Base-by-base conservation (phyloP, 2,113 vertebrate genomes). In the Halcyon senegalensis region DNA sequence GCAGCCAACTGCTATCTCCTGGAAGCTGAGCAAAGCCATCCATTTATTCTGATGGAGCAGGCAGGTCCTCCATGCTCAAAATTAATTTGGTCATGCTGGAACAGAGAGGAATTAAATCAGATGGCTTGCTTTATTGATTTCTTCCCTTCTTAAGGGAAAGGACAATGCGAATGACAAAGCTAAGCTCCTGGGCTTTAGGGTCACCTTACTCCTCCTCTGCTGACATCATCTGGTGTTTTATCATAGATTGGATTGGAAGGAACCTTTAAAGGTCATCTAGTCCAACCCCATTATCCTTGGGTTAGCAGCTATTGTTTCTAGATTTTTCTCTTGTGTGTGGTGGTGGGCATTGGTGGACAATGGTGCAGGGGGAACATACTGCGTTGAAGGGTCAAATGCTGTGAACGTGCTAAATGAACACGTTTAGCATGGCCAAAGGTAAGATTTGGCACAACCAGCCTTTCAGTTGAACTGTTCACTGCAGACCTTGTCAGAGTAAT, bases 161-260 rank as follows among this genome's bases (percentile, higher is more conserved):
- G 62, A n/a, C 50, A 73, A 2, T 7, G 66, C 50, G 27, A 13
- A 67, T 85, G 84, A 69, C 67, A 51, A 82, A 87, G 77, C 37
- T 62, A n/a, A 76, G 39, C 20, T 95, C 75, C 60, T 33, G 18
- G n/a, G 25, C 16, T 89, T 82, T 51, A 58, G 39, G 21, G 30
- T 95, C 76, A 77, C 88, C 80, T 96, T 95, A 23, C 33, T 82
- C 30, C 25, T 95, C 18, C 44, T 80, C 46, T 85, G 28, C 64
- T 92, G 51, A 39, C 10, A 27, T 68, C 4, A 5, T 30, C 27
- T n/a, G 5, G 37, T 81, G 30, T 58, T 92, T 84, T 50, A 62
- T 33, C 41, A 67, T 24, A 67, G 41, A 67, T 67, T 67, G 41
- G 41, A 31, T 46, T 67, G 41, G 41, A 67, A 67, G 30, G 41